Conservation (phyloP, 2,113 vertebrate genomes). For the Telmatochromis brichardi region DNA sequence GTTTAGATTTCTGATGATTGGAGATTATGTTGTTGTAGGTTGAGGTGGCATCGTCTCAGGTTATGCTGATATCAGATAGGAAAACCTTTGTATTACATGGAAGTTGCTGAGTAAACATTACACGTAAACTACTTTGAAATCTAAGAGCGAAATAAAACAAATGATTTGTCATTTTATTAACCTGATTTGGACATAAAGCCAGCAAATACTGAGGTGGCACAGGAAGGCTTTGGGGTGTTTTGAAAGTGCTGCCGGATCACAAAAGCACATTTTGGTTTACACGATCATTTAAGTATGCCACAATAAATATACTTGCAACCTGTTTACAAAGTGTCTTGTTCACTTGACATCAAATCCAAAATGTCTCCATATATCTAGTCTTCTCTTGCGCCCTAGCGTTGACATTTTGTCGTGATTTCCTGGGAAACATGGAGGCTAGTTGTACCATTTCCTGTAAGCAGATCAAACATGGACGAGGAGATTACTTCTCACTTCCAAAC, state of each 20-base stretch:
- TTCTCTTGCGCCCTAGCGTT: background rate
- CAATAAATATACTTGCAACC: background rate
- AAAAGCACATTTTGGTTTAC: background rate
- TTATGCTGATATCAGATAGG: background rate
- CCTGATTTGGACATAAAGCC: background rate
- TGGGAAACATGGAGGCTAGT: background rate
- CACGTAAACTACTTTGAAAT: background rate
- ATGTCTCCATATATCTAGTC: background rate
- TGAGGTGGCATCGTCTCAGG: background rate
- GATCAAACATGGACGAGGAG: background rate
- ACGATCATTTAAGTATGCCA: background rate
- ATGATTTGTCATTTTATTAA: background rate
- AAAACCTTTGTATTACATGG: background rate
- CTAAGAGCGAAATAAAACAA: background rate
- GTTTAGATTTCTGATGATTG: background rate
- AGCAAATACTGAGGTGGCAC: background rate
- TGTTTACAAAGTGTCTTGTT: background rate
- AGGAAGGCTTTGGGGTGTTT: background rate
- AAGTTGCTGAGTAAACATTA: background rate
- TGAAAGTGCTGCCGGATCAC: background rate
- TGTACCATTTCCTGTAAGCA: background rate
- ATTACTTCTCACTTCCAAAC: background rate
- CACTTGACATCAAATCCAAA: background rate
- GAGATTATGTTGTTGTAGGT: background rate
- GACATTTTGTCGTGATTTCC: background rate